Evolutionary conservation across 2,888 invertebrate genomes (phyloP).

Genomic region (Dyspetes luteomarginatus): DNA sequence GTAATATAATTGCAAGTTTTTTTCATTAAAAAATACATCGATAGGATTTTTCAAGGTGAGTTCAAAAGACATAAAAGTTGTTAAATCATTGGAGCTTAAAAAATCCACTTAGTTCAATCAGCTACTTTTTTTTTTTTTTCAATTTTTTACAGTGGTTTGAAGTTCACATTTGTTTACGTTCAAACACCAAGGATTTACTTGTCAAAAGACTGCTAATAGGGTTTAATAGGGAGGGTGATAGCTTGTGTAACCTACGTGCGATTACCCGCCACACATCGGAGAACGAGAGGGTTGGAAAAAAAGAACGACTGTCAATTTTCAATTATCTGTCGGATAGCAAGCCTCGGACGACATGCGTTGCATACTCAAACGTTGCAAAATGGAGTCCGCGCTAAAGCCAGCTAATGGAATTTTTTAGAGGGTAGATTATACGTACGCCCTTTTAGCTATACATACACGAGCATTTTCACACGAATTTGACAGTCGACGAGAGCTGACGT

Average conservation of each 20-base stretch:
- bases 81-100: too few relatives aligned
- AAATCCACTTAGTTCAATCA: too few relatives aligned
- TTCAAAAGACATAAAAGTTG: too few relatives aligned
- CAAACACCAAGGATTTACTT: slow-evolving; percentile 69
- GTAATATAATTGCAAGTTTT: too few relatives aligned
- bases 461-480: slow-evolving; percentile 59
- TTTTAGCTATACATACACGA: slow-evolving; percentile 20
- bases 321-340: slow-evolving; percentile 72
- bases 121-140: background rate
- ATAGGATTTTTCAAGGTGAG: too few relatives aligned
- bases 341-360: slow-evolving; percentile 29
- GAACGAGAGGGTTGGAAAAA: slow-evolving; percentile 56
- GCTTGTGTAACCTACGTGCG: slow-evolving; percentile 23
- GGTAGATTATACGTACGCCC: slow-evolving; percentile 77
- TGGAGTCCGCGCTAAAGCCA: slow-evolving; percentile 64
- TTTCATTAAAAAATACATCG: too few relatives aligned
- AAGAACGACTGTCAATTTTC: slow-evolving; percentile 78
- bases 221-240: background rate
- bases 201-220: slow-evolving; percentile 53
- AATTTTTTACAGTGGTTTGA: background rate
- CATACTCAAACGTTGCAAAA: slow-evolving; percentile 31
- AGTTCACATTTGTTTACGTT: background rate
- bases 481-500: slow-evolving; percentile 57
- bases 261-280: background rate
- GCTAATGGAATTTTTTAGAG: slow-evolving; percentile 83